phyloP scores from a whole-genome alignment of 2,888 invertebrate genomes.

The Gari tellinella region DNA sequence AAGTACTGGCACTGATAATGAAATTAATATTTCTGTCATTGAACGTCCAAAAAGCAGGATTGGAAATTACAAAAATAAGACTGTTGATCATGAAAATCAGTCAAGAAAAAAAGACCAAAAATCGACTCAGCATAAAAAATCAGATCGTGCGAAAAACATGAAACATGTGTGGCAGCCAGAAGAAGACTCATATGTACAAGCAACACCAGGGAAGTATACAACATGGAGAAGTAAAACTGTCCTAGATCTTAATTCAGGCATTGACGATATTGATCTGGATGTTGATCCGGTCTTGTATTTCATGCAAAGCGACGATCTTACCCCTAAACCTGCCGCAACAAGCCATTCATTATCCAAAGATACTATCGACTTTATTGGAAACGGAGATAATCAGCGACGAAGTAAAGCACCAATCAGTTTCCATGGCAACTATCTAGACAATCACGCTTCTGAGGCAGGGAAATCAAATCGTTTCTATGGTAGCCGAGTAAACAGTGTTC shows the following conservation, averaged over 20 bases:
- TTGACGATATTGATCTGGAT: slow-evolving; percentile 55
- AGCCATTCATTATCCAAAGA: slow-evolving; percentile 52
- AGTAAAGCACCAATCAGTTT: slow-evolving; percentile 31
- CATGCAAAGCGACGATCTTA: slow-evolving; percentile 31
- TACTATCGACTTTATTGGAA: slow-evolving; percentile 43
- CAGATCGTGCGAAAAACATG: too few species aligned
- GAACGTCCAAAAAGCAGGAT: slow-evolving; percentile 36
- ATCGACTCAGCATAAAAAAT: too few species aligned
- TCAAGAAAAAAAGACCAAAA: too few species aligned
- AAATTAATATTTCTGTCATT: too few species aligned
- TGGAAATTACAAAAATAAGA: background rate
- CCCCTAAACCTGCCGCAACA: slow-evolving; percentile 1
- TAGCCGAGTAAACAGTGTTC: slow-evolving; percentile 30
- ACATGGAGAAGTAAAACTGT: slow-evolving; percentile 11
- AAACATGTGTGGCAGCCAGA: too few species aligned
- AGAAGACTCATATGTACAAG: background rate
- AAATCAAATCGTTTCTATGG: slow-evolving; percentile 38
- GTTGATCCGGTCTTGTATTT: slow-evolving; percentile 57
- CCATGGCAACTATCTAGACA: slow-evolving; percentile 46
- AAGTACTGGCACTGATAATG: too few species aligned
- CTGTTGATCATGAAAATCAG: too few species aligned
- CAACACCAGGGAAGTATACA: background rate
- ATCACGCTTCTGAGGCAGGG: slow-evolving; percentile 30
- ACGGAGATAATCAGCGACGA: slow-evolving; percentile 25
- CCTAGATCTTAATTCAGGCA: slow-evolving; percentile 42